These are phyloP conservation scores for Drosophila sulfurigaster DNA, from an alignment of 1,140 invertebrate species.

Conservation along the genomic window DNA sequence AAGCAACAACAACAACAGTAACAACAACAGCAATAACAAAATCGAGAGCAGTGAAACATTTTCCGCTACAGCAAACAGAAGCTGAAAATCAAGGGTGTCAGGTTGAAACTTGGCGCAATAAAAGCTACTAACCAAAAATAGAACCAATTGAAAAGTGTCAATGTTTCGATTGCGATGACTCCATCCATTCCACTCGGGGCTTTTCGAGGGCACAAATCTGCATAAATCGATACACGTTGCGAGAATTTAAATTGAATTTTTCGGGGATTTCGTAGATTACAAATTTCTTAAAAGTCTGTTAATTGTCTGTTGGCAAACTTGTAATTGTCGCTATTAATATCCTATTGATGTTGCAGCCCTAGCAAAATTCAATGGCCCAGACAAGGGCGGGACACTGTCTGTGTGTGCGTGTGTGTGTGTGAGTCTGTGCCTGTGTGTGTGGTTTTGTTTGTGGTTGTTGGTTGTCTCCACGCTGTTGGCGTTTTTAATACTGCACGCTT, in stretches of 20 bases:
- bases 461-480: conserved; percentile 71
- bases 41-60: conserved; percentile 11
- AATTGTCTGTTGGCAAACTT: conserved; percentile 3
- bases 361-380: conserved; percentile 9
- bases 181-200: background rate
- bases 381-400: background rate
- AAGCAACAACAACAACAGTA: conserved; percentile 15
- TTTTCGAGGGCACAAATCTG: background rate
- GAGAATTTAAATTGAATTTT: conserved; percentile 4
- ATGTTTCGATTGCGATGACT: background rate
- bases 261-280: background rate
- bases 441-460: conserved; percentile 38
- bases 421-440: conserved; percentile 13
- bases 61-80: conserved; percentile 60
- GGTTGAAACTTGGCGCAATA: background rate
- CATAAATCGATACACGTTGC: background rate
- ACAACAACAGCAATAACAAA: conserved; percentile 27
- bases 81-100: conserved; percentile 46
- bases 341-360: conserved; percentile 12
- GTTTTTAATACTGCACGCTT: conserved; percentile 81
- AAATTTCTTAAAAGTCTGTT: conserved; percentile 2
- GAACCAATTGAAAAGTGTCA: background rate
- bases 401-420: conserved; percentile 18
- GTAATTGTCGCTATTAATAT: conserved; percentile 14
- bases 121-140: background rate